Evolutionary conservation across 2,888 invertebrate genomes (phyloP), one percentile per base, ranked within the genome.

Genomic region (Osmoderma eremita): DNA sequence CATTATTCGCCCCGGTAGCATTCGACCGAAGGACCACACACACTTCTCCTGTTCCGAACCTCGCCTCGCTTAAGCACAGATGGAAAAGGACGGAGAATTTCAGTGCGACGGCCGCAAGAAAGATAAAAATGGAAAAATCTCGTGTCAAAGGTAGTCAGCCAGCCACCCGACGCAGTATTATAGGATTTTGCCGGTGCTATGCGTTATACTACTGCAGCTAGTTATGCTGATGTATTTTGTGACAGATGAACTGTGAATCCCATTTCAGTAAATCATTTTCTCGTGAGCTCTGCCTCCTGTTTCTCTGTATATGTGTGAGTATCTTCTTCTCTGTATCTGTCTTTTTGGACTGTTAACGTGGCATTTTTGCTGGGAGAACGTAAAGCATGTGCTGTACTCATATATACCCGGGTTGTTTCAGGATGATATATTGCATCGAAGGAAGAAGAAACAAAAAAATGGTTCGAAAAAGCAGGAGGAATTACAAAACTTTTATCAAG

Each of bases 191-290:
- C 30, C 30, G 30, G 24, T 24, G 24, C 24, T 24, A 24, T 5
- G 10, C 22, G 24, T n/a, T n/a, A n/a, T n/a, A n/a, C n/a, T 24
- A 24, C 24, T 30, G 15, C 17, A 53, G 61, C 62, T 42, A 65
- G 68, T 68, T 67, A 67, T 64, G 67, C 49, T 70, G 71, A 71
- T 69, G 67, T 67, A 71, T 71, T 69, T 71, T 64, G 62, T 70
- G 79, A 79, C 79, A 80, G 79, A 80, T 79, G 81, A 81, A 80
- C 80, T 81, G 81, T 81, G 80, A 81, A 80, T 81, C 80, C 80
- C 76, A 75, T 79, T 77, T 76, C 78, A 78, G 77, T 81, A 80
- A 81, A 81, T 81, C 81, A 81, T 80, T 77, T 77, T 75, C 78
- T 78, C 78, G 73, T 78, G 78, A 78, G 76, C 75, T 74, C 8